Evolutionary conservation across 2,797 vertebrate species (phyloP).

Genomic region (Linurgus olivaceus): DNA sequence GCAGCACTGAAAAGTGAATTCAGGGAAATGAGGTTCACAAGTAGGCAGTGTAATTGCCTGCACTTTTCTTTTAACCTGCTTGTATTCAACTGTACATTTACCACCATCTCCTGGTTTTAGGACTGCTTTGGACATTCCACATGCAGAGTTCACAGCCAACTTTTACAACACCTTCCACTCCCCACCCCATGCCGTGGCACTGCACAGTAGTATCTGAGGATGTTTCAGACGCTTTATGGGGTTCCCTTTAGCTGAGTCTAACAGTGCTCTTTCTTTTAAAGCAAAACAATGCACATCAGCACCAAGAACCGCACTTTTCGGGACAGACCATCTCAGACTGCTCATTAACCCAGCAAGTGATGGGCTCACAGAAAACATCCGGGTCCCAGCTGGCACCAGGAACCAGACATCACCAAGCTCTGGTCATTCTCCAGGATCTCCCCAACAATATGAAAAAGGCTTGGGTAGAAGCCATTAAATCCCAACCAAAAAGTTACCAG

Average conservation of each 20-base stretch:
- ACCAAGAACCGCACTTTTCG: background rate
- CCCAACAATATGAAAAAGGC: fast-evolving
- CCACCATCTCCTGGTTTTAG: background rate
- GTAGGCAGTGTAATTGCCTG: background rate
- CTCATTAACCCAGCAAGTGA: background rate
- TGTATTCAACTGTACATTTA: background rate
- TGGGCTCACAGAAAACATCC: background rate
- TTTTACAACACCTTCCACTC: background rate
- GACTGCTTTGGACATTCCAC: background rate
- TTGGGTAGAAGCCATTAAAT: background rate
- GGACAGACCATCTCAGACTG: background rate
- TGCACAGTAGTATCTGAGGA: background rate
- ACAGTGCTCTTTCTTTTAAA: background rate
- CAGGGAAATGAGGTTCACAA: background rate
- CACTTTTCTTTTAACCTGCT: background rate
- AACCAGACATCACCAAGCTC: background rate
- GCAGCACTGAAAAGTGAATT: background rate
- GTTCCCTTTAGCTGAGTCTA: background rate
- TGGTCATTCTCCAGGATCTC: background rate
- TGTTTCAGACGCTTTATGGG: background rate
- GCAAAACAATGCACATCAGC: background rate
- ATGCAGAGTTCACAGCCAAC: background rate
- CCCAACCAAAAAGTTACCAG: background rate
- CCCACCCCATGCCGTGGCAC: fast-evolving
- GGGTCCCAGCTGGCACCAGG: background rate